Percentiles rank a stretch among this genome's conserved stretches.
Evolutionary conservation across 2,113 vertebrate genomes (phyloP).

Genomic region (Cardinalis cardinalis): DNA sequence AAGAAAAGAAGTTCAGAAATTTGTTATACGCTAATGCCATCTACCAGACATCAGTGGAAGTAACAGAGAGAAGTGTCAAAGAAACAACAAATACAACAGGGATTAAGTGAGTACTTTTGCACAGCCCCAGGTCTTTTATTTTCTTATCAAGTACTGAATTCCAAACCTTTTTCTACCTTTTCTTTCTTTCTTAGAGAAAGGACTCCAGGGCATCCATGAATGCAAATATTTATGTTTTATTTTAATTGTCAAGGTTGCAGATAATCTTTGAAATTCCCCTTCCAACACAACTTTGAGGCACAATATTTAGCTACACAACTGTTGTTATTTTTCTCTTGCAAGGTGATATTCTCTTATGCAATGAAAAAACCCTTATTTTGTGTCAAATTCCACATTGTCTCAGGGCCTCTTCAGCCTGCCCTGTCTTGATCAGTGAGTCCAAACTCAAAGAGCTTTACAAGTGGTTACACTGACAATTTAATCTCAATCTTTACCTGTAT

Average conservation of each 20-base stretch:
- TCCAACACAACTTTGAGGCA: not conserved
- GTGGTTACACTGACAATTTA: not conserved
- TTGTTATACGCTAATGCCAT: conserved; percentile 56
- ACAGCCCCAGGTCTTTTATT: not conserved
- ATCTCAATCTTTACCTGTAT: not conserved
- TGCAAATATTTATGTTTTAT: not conserved
- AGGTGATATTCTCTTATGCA: not conserved
- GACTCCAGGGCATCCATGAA: not conserved
- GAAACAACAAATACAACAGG: not conserved
- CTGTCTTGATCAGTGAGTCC: not conserved
- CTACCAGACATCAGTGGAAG: conserved; percentile 53
- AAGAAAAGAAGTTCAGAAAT: conserved; percentile 48
- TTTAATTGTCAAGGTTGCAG: not conserved
- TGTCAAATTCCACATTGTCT: not conserved
- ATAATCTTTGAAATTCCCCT: not conserved
- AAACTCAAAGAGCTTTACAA: not conserved
- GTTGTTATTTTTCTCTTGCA: not conserved
- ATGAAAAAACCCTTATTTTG: not conserved
- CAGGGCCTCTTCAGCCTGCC: not conserved
- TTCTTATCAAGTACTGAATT: not conserved
- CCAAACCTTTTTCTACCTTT: not conserved
- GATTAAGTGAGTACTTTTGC: not conserved
- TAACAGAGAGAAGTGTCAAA: conserved; percentile 1
- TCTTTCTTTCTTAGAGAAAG: not conserved
- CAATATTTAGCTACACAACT: not conserved